Percentiles rank a stretch among this genome's conserved stretches.
Evolutionary conservation across 2,888 invertebrate genomes (phyloP).

Genomic region (Drosophila maculinotata): DNA sequence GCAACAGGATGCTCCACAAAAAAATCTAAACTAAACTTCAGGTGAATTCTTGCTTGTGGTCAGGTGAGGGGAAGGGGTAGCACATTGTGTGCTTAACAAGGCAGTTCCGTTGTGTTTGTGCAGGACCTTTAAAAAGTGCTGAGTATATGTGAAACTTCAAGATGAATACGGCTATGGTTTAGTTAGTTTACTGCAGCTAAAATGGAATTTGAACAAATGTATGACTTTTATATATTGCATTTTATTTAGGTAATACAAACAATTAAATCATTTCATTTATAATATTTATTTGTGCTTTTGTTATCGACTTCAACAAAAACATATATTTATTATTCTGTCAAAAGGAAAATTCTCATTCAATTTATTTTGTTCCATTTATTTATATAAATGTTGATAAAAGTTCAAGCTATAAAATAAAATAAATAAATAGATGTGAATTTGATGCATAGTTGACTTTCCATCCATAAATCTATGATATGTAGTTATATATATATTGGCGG

Average conservation of each 20-base stretch:
- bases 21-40: conserved; percentile 13
- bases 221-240: neutral
- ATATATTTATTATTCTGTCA: too few species aligned
- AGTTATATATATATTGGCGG: too few species aligned
- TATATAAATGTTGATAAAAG: too few species aligned
- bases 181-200: conserved; percentile 8
- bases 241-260: neutral
- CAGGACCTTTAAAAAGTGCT: conserved; percentile 20
- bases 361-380: too few species aligned
- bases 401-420: too few species aligned
- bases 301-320: too few species aligned
- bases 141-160: conserved; percentile 20
- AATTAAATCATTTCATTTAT: neutral
- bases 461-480: too few species aligned
- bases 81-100: conserved; percentile 10
- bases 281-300: neutral
- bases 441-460: too few species aligned
- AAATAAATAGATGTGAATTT: too few species aligned
- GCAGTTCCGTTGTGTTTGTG: conserved; percentile 8
- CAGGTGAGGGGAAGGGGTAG: conserved; percentile 16
- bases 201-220: conserved; percentile 7
- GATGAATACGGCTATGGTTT: conserved; percentile 4
- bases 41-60: conserved; percentile 23
- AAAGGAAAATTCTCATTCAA: too few species aligned
- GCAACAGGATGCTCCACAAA: conserved; percentile 6